These are phyloP conservation scores for Sepiola atlantica DNA, from an alignment of 2,888 invertebrate genomes.

Conservation along the genomic window DNA sequence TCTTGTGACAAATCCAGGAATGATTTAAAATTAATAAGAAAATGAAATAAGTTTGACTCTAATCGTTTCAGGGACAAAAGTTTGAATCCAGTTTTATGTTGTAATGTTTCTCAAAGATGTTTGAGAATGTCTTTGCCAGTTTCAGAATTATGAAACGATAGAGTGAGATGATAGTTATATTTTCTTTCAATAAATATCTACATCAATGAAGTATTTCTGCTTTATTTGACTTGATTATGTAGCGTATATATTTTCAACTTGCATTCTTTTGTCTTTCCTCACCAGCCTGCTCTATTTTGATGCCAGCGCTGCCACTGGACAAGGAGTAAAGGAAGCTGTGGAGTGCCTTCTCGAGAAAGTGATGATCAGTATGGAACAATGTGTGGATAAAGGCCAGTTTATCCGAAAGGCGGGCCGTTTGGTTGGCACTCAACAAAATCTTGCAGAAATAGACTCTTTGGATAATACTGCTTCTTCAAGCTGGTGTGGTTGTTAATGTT, in stretches of 20 bases:
- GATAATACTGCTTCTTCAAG: not conserved
- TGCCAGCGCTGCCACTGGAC: constrained; percentile 95
- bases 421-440: not conserved
- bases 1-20: too few species aligned
- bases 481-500: not conserved
- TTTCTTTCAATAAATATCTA: not conserved
- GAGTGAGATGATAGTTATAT: not conserved
- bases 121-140: too few species aligned
- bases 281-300: constrained; percentile 89
- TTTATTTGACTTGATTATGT: too few species aligned
- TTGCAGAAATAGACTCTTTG: constrained; percentile 5
- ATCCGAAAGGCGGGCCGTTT: constrained; percentile 58
- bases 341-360: constrained; percentile 87
- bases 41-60: too few species aligned
- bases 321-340: constrained; percentile 90
- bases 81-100: too few species aligned
- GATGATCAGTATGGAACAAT: constrained; percentile 78
- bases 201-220: not conserved
- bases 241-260: not conserved
- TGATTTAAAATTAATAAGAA: too few species aligned
- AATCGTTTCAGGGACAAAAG: too few species aligned
- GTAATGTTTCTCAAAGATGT: too few species aligned
- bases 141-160: too few species aligned
- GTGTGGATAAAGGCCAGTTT: constrained; percentile 75
- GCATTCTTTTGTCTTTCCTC: constrained; percentile 51